phyloP scores from a whole-genome alignment of 1,140 invertebrate species.

The Trichonephila clavata region DNA sequence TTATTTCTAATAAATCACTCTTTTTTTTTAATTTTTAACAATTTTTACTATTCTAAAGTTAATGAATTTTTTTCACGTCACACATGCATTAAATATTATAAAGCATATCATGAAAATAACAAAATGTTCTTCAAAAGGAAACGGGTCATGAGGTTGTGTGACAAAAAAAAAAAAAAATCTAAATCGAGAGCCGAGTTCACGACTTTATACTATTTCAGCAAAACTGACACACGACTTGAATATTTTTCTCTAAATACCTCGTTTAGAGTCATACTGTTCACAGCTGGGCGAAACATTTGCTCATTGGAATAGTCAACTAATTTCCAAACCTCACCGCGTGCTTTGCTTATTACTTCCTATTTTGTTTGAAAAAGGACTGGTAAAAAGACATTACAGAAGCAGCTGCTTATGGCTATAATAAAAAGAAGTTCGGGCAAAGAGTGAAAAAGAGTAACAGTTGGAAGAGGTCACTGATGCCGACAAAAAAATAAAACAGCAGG shows the following conservation, averaged over 20 bases:
- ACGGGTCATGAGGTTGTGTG: background rate
- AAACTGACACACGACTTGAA: background rate
- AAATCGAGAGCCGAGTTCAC: background rate
- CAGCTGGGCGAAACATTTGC: background rate
- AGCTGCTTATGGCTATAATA: constrained; percentile 10
- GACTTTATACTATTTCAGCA: background rate
- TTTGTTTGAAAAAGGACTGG: background rate
- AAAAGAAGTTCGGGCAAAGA: constrained; percentile 15
- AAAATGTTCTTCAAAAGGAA: background rate
- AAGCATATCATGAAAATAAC: no score
- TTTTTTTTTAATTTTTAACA: no score
- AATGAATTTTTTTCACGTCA: no score
- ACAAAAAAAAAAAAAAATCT: background rate
- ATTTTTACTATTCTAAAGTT: no score
- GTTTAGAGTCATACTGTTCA: background rate
- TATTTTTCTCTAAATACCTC: background rate
- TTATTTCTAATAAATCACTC: no score
- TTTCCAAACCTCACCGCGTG: background rate
- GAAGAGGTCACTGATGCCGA: constrained; percentile 35
- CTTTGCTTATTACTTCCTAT: background rate
- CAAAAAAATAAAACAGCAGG: constrained; percentile 18
- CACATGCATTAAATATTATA: no score
- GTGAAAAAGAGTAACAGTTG: constrained; percentile 10
- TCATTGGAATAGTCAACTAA: constrained; percentile 15
- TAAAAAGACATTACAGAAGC: constrained; percentile 5